A percentile compares a stretch with the other conserved stretches of the same genome.
Conservation (phyloP, 1,140 invertebrate genomes). For the Pteromalus puparum region DNA sequence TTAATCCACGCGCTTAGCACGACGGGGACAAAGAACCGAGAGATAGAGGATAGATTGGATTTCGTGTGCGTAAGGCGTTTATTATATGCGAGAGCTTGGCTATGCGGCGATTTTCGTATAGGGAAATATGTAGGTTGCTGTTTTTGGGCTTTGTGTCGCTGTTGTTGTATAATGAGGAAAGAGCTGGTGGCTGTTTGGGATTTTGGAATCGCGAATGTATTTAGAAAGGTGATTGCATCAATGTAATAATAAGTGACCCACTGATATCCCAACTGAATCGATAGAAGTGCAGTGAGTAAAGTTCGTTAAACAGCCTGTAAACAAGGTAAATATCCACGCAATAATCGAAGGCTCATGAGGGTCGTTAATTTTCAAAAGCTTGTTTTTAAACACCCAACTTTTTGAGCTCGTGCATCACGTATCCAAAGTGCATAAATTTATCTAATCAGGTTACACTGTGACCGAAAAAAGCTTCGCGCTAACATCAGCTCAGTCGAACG, state of each 20-base stretch:
- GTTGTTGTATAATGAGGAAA: no score
- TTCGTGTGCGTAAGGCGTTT: neutral
- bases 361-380: no score
- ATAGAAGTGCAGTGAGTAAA: no score
- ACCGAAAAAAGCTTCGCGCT: neutral
- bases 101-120: neutral
- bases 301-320: no score
- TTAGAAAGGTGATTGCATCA: no score
- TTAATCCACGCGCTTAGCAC: conserved; percentile 8
- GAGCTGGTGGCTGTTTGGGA: no score
- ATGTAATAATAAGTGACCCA: no score
- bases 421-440: neutral
- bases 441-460: neutral
- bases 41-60: conserved; percentile 27
- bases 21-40: neutral
- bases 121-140: neutral
- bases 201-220: no score
- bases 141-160: neutral
- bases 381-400: no score
- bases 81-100: neutral
- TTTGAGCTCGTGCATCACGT: neutral
- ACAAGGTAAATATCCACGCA: neutral
- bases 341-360: no score
- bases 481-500: neutral
- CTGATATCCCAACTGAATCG: no score